These are phyloP conservation scores for Drosophila seclusa DNA, from an alignment of 2,888 invertebrate genomes.

Conservation along the genomic window DNA sequence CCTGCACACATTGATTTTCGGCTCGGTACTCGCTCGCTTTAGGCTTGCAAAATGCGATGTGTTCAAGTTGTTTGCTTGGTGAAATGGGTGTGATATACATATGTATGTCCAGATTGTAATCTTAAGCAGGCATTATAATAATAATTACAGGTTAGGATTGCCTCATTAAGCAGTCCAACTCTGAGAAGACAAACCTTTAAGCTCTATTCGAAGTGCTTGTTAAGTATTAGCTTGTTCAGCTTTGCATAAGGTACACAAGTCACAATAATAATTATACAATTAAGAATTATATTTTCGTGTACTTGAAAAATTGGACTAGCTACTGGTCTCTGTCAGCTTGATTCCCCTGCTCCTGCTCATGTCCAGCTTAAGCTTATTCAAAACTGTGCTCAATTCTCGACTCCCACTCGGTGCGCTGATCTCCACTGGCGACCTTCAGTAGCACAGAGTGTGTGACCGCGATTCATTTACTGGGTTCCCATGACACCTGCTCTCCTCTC, in stretches of 20 bases:
- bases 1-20: constrained; percentile 3
- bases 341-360: not conserved
- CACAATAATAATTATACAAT: not conserved
- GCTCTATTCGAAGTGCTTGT: not conserved
- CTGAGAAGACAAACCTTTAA: no score
- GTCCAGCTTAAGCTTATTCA: not conserved
- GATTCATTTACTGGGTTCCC: constrained; percentile 67
- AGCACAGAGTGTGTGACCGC: constrained; percentile 58
- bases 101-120: not conserved
- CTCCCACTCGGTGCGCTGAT: constrained; percentile 52
- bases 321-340: not conserved
- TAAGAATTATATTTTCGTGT: no score
- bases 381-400: constrained; percentile 5
- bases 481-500: constrained; percentile 68
- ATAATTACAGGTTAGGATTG: not conserved
- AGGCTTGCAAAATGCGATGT: not conserved
- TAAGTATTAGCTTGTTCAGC: not conserved
- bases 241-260: not conserved
- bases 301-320: not conserved
- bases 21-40: not conserved
- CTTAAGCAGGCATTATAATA: not conserved
- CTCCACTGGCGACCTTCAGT: constrained; percentile 65
- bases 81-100: not conserved
- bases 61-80: not conserved
- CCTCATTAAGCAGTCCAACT: no score